Evolutionary conservation across 2,888 invertebrate genomes (phyloP), one percentile per base, ranked within the genome.

Genomic region (Orchestes rusci): DNA sequence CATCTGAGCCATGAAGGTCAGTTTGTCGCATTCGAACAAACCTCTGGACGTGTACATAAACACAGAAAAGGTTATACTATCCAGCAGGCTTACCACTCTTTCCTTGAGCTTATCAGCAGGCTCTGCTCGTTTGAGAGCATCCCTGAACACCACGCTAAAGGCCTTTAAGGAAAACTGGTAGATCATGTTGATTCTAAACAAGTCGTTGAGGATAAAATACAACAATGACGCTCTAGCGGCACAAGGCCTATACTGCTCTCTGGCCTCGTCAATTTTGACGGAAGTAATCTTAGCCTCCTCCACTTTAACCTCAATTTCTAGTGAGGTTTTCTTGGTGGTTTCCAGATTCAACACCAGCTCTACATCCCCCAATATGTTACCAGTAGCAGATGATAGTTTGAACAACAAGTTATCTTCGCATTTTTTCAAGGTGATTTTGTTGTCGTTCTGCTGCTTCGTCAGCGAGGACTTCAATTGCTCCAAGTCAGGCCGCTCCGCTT

Each of bases 101-200:
- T 74, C 73, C 29, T 78, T 77, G 0, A 92, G 70, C 2, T 80
- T 84, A 0, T 85, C 84, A 0, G 82, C 76, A 0, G 73, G 68
- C 3, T 76, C 74, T 0, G 93, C 84, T 43, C 72, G 73, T 12
- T 71, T 69, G 33, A 95, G 79, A 1, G 94, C 91, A 53, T 85
- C 86, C 56, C 84, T 84, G 67, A 94, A 94, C 3, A 94, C 93
- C 0, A 86, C 84, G 56, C 84, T 89, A 71, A 93, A 94, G 0
- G 94, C 91, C 69, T 94, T 94, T 43, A 95, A 70, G 0, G 94
- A 94, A 70, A 95, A 95, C 67, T 94, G 93, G 68, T 96, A 96
- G 64, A 96, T 89, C 32, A 89, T 88, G 68, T 94, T 92, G 58
- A 95, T 92, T 68, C 89, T 89, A 70, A 83, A 79, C 37, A 96